These are phyloP conservation scores for Drosophila atroscutellata DNA, from an alignment of 2,888 invertebrate genomes.

Conservation along the genomic window DNA sequence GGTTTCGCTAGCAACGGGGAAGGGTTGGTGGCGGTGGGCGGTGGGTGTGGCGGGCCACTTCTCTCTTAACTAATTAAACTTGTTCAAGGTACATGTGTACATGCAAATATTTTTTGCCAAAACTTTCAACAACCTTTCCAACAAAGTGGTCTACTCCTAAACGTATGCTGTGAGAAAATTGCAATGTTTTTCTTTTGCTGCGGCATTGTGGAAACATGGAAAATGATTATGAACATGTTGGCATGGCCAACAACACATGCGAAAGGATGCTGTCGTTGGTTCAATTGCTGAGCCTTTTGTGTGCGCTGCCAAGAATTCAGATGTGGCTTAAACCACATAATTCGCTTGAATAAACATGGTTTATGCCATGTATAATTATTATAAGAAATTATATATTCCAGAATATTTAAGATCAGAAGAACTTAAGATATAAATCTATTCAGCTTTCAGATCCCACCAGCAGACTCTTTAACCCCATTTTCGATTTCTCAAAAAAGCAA, in stretches of 20 bases:
- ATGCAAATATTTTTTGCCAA: slow-evolving; percentile 60
- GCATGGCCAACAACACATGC: slow-evolving; percentile 27
- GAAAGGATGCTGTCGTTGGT: slow-evolving; percentile 5
- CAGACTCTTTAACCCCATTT: neutral
- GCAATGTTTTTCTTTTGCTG: slow-evolving; percentile 49
- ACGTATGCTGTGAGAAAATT: slow-evolving; percentile 54
- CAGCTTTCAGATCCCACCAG: neutral
- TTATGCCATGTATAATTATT: neutral
- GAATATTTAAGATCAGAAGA: neutral
- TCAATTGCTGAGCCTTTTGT: slow-evolving; percentile 10
- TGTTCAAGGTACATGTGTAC: slow-evolving; percentile 53
- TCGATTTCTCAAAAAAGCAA: too few relatives aligned
- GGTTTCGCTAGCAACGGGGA: slow-evolving; percentile 12
- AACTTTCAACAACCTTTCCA: neutral
- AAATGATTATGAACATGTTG: slow-evolving; percentile 71
- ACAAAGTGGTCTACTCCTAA: slow-evolving; percentile 25
- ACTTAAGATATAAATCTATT: neutral
- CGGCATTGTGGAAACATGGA: slow-evolving; percentile 53
- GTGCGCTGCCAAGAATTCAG: slow-evolving; percentile 25
- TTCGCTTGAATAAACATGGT: neutral
- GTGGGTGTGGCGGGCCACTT: slow-evolving; percentile 14
- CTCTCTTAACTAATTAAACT: slow-evolving; percentile 73
- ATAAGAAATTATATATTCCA: neutral
- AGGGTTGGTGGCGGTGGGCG: neutral
- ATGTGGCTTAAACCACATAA: neutral